Conservation (phyloP, 2,113 vertebrate species). For the Saccopteryx bilineata region DNA sequence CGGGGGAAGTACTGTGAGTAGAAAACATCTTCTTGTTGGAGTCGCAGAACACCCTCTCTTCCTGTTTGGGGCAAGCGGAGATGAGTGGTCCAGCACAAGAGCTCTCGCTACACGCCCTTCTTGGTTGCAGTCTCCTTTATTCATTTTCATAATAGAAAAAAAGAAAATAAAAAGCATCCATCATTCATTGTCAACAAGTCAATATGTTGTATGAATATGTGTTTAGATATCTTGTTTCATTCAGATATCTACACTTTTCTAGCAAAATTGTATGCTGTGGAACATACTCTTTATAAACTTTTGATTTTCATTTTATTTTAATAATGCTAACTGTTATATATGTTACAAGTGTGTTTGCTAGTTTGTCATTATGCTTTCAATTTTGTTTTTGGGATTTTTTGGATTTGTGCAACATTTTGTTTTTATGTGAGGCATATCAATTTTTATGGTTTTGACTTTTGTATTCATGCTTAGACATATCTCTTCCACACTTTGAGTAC, state of each 20-base stretch:
- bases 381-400: not conserved
- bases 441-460: constrained; percentile 47
- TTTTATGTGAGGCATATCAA: not conserved
- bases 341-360: not conserved
- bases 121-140: not conserved
- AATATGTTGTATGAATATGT: not conserved
- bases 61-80: too few relatives aligned
- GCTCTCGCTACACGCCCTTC: not conserved
- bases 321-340: not conserved
- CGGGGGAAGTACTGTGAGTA: not conserved
- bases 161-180: not conserved
- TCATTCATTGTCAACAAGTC: not conserved
- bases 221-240: not conserved
- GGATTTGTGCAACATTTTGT: not conserved
- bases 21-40: not conserved
- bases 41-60: not conserved
- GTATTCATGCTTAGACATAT: not conserved
- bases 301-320: constrained; percentile 53
- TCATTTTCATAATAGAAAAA: not conserved
- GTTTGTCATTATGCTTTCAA: not conserved
- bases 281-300: not conserved
- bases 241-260: not conserved
- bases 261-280: not conserved
- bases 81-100: not conserved
- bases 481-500: not conserved